Evolutionary conservation across 2,888 invertebrate genomes (phyloP), one percentile per base, ranked within the genome.

Genomic region (Pyrrhosoma nymphula): DNA sequence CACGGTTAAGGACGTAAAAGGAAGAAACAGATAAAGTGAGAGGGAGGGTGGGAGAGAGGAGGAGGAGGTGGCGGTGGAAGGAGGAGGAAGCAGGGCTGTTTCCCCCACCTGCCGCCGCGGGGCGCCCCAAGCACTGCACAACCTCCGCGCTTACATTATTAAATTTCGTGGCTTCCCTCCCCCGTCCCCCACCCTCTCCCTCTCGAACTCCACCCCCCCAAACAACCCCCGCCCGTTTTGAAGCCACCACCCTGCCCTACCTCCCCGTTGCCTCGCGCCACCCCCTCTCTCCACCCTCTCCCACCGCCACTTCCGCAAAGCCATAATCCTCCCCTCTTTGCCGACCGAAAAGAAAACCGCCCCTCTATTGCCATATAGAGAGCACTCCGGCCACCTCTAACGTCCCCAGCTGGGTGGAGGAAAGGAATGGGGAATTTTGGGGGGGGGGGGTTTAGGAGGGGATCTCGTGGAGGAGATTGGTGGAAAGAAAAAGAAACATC

Each of bases 111-210:
- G 89, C 89, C 56, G n/a, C 89, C 56, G 89, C 56, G 89, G 26
- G 56, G 56, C 89, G 89, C 89, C 55, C 47, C 89, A 89, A 89
- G 89, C 89, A 89, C 89, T 55, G 89, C 89, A 47, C 89, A 56
- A 89, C 89, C 89, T 47, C 89, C 89, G 89, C 89, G 89, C 82
- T 82, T 89, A 89, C 89, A 89, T 89, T 89, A 89, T 89, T 89
- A 89, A 89, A 89, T 89, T 89, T 89, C 89, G 89, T 56, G 89
- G 89, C 89, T 89, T 56, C 89, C 56, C 56, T n/a, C 89, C 47
- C n/a, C 47, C 55, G 55, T 16, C 55, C 0, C 56, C n/a, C 89
- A 8, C 56, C 56, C 56, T 16, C 88, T 39, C 88, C 47, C n/a
- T 14, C 82, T 35, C 82, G 26, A 35, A 82, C 35, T 82, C 82